Percentiles rank a stretch among this genome's conserved stretches.
phyloP scores from a whole-genome alignment of 2,888 invertebrate species.

The Dinocampus coccinellae region DNA sequence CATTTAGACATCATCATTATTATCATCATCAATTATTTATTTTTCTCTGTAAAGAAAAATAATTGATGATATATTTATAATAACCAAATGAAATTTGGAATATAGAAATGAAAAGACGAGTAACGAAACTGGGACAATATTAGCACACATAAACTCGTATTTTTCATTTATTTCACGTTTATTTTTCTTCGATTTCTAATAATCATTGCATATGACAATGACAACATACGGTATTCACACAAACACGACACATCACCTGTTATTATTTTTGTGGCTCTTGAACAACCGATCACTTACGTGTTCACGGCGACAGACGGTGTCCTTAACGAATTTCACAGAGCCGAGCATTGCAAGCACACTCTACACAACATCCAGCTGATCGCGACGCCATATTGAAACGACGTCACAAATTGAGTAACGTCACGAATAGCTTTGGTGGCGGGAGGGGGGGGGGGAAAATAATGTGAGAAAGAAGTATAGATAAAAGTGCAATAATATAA shows the following conservation, averaged over 20 bases:
- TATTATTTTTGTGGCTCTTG: conserved; percentile 16
- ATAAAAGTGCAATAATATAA: background rate
- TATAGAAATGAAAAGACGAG: conserved; percentile 1
- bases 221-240: background rate
- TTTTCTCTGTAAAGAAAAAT: background rate
- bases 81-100: background rate
- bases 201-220: background rate
- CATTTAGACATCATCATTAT: background rate
- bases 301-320: conserved; percentile 59
- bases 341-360: conserved; percentile 67
- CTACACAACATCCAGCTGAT: conserved; percentile 69
- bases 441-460: background rate
- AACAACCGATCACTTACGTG: conserved; percentile 61
- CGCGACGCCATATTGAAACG: conserved; percentile 67
- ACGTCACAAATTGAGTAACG: conserved; percentile 55
- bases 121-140: conserved; percentile 46
- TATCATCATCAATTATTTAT: background rate
- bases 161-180: conserved; percentile 43
- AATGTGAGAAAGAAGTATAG: background rate
- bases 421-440: conserved; percentile 1
- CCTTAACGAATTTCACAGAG: conserved; percentile 60
- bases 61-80: background rate
- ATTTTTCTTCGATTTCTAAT: conserved; percentile 14
- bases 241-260: conserved; percentile 21
- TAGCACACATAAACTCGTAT: conserved; percentile 53